These are phyloP conservation scores for Arenaria interpres DNA, from an alignment of 2,113 vertebrate genomes.

Conservation along the genomic window DNA sequence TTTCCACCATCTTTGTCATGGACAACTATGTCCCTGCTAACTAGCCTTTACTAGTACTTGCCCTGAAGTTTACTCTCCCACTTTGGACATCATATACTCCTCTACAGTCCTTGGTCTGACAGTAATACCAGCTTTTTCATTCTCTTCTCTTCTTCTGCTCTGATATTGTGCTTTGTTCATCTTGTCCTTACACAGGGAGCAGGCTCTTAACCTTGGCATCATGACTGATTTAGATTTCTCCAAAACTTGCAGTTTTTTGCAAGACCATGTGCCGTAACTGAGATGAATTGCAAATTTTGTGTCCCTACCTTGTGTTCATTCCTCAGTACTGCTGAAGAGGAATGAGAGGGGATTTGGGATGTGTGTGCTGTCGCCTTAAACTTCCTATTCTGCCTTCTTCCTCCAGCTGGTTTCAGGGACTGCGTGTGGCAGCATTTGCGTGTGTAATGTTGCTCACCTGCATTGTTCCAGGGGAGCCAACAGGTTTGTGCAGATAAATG, in stretches of 20 bases:
- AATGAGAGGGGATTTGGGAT: not conserved
- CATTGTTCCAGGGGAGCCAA: not conserved
- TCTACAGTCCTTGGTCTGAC: not conserved
- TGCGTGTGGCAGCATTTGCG: not conserved
- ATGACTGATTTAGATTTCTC: not conserved
- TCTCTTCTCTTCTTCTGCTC: not conserved
- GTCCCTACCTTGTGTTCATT: not conserved
- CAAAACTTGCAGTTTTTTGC: not conserved
- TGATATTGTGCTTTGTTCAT: not conserved
- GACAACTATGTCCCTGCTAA: not conserved
- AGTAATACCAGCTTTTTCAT: not conserved
- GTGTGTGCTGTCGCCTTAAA: not conserved
- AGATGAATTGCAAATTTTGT: not conserved
- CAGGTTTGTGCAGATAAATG: not conserved
- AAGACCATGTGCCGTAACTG: not conserved
- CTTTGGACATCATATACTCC: not conserved
- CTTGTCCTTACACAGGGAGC: not conserved
- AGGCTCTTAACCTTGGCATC: not conserved
- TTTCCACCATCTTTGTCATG: not conserved
- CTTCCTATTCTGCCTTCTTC: not conserved
- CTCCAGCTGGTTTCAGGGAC: not conserved
- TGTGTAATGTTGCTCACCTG: not conserved
- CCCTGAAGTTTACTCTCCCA: not conserved
- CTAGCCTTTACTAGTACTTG: not conserved
- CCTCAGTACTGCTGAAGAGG: not conserved